Conservation (phyloP, 1,140 invertebrate genomes). For the Bombus confusus region DNA sequence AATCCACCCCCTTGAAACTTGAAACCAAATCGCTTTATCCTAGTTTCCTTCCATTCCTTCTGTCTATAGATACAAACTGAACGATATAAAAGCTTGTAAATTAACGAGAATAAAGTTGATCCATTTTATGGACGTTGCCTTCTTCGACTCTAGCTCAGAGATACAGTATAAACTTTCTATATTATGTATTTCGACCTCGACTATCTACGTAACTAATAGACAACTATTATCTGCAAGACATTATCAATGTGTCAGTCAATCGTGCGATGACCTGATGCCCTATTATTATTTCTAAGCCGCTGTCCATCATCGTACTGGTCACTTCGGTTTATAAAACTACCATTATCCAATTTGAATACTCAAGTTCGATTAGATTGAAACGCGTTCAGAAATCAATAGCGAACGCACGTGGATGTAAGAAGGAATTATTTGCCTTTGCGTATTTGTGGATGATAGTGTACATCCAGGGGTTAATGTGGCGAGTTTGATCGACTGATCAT, state of each 20-base stretch:
- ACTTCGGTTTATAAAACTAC: background rate
- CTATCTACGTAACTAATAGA: background rate
- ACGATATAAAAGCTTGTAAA: conserved; percentile 5
- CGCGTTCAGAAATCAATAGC: background rate
- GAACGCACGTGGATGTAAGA: background rate
- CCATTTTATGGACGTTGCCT: no score
- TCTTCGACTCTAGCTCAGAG: background rate
- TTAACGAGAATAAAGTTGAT: background rate
- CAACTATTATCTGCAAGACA: background rate
- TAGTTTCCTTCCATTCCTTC: background rate
- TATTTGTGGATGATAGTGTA: background rate
- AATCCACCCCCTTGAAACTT: background rate
- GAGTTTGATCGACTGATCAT: conserved; percentile 37
- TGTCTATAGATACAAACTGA: background rate
- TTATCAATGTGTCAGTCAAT: conserved; percentile 25
- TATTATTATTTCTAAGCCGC: background rate
- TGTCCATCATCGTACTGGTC: background rate
- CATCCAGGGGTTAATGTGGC: conserved; percentile 4
- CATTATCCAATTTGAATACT: background rate
- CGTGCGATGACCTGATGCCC: background rate
- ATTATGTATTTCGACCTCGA: background rate
- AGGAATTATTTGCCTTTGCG: background rate
- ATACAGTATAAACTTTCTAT: background rate
- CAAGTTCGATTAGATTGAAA: background rate
- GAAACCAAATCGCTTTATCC: background rate